phyloP scores from a whole-genome alignment of 2,888 invertebrate genomes.

The Trisateles emortualis region DNA sequence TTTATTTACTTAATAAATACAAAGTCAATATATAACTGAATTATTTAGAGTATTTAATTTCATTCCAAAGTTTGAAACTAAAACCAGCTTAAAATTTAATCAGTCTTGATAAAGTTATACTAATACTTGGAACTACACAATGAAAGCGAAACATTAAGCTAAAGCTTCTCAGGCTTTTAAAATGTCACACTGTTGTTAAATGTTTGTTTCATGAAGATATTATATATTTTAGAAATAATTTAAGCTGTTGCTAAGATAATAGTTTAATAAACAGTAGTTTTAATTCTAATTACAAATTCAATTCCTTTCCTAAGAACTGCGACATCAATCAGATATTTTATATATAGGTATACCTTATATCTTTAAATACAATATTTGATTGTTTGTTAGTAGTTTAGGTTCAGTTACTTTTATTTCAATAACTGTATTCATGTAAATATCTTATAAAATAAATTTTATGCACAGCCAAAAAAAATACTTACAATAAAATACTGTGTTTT shows the following conservation, averaged over 20 bases:
- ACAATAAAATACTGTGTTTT: no score
- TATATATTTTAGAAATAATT: background rate
- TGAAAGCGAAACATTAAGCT: conserved; percentile 2
- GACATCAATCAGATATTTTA: no score
- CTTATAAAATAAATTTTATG: no score
- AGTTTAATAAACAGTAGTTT: background rate
- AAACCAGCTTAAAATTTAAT: conserved; percentile 17
- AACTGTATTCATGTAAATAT: no score
- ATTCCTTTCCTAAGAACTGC: no score
- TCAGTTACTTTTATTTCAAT: no score
- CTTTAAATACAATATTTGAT: no score
- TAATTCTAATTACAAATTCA: no score
- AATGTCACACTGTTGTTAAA: background rate
- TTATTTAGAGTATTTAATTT: conserved; percentile 33
- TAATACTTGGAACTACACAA: background rate
- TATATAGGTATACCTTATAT: no score
- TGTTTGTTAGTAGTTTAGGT: no score
- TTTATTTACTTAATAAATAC: conserved; percentile 8
- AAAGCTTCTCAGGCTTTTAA: background rate
- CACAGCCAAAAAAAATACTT: no score
- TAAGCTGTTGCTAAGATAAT: background rate
- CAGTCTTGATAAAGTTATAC: conserved; percentile 19
- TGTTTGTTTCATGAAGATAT: background rate
- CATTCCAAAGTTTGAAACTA: conserved; percentile 23
- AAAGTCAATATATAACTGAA: conserved; percentile 17